phyloP scores from a whole-genome alignment of 2,113 vertebrate species.

The Cromileptes altivelis region DNA sequence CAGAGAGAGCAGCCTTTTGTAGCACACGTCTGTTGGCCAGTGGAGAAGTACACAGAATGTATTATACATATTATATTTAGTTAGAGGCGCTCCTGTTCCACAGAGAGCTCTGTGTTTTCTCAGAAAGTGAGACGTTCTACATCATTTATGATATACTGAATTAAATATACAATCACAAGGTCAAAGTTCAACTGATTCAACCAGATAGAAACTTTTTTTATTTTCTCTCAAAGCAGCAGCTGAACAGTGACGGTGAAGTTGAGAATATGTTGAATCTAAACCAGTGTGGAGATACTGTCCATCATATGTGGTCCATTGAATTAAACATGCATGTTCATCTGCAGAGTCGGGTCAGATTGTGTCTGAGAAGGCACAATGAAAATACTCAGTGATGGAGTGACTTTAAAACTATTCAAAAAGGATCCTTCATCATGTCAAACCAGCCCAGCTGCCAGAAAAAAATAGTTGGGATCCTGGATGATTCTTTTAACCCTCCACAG shows the following conservation, averaged over 20 bases:
- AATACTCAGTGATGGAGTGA: neutral
- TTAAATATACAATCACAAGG: constrained; percentile 27
- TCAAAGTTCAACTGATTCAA: constrained; percentile 25
- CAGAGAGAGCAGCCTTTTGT: constrained; percentile 3
- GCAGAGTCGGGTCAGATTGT: neutral
- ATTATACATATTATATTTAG: neutral
- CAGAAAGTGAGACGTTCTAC: constrained; percentile 3
- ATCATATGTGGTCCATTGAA: neutral
- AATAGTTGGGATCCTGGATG: no score
- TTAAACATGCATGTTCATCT: neutral
- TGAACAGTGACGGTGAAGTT: neutral
- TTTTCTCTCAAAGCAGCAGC: neutral
- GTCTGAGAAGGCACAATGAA: neutral
- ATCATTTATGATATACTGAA: constrained; percentile 43
- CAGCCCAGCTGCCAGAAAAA: no score
- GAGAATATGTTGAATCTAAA: neutral
- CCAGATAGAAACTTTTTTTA: neutral
- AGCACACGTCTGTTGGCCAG: neutral
- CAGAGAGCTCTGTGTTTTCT: neutral
- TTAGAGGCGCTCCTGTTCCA: neutral
- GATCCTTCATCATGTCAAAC: no score
- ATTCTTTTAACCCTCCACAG: no score
- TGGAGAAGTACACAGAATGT: constrained; percentile 1
- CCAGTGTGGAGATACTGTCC: neutral
- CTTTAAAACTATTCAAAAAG: no score